These are phyloP conservation scores for Ornithoptera alexandrae DNA, from an alignment of 2,888 invertebrate species.

Conservation along the genomic window DNA sequence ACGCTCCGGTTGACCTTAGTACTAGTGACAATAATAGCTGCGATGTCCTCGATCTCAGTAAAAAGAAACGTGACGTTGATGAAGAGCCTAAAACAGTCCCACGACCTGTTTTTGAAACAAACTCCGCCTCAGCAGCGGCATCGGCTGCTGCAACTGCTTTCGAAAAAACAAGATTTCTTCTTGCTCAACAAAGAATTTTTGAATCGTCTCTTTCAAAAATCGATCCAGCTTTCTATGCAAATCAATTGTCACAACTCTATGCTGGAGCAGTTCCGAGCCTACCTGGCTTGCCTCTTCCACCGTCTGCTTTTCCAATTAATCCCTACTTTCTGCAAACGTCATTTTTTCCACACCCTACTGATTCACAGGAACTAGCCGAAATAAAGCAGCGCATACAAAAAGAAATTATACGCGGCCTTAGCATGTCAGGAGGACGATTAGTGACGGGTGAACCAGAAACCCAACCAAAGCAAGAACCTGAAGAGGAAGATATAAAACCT, in stretches of 20 bases:
- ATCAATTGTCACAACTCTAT: slow-evolving; percentile 82
- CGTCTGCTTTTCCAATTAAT: slow-evolving; percentile 80
- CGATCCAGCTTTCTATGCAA: slow-evolving; percentile 82
- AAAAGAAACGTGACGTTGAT: slow-evolving; percentile 81
- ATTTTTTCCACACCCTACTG: slow-evolving; percentile 77
- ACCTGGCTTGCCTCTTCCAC: slow-evolving; percentile 75
- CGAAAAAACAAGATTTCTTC: slow-evolving; percentile 80
- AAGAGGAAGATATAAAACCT: slow-evolving; percentile 78
- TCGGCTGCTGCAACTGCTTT: slow-evolving; percentile 67
- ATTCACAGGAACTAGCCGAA: slow-evolving; percentile 82
- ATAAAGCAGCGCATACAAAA: slow-evolving; percentile 85
- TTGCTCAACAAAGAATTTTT: slow-evolving; percentile 84
- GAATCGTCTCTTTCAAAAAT: slow-evolving; percentile 82
- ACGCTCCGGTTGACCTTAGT: slow-evolving; percentile 85
- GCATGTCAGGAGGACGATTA: slow-evolving; percentile 85
- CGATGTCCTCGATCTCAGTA: slow-evolving; percentile 90
- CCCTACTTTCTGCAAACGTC: slow-evolving; percentile 83
- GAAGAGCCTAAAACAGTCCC: slow-evolving; percentile 61
- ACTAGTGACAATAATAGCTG: slow-evolving; percentile 78
- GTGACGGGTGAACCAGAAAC: slow-evolving; percentile 63
- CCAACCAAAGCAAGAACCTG: slow-evolving; percentile 68
- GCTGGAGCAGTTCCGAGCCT: slow-evolving; percentile 78
- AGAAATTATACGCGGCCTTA: slow-evolving; percentile 82
- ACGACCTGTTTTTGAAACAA: slow-evolving; percentile 71
- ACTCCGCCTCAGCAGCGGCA: slow-evolving; percentile 58